Conservation (phyloP, 2,888 invertebrate genomes). For the Trissonchulus latispiculum region DNA sequence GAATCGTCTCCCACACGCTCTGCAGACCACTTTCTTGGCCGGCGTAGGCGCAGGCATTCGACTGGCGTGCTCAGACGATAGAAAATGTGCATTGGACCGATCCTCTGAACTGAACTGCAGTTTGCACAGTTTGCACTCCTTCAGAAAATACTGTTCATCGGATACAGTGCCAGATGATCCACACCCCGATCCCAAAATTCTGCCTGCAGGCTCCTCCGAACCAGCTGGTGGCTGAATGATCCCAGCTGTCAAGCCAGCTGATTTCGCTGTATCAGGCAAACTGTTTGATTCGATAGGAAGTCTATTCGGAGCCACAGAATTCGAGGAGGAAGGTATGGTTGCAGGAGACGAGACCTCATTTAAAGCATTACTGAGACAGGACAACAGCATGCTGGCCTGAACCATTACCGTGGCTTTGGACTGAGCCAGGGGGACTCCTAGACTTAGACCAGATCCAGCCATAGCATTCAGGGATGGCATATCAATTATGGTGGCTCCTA, state of each 20-base stretch:
- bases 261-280: no score
- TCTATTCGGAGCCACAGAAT: no score
- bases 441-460: background rate
- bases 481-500: background rate
- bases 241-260: background rate
- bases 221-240: no score
- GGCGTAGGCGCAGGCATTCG: background rate
- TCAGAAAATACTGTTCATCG: no score
- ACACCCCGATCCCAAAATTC: no score
- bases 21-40: no score
- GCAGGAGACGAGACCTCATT: background rate
- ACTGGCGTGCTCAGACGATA: constrained; percentile 36
- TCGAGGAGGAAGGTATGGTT: no score
- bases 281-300: no score
- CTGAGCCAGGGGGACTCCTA: background rate
- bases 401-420: background rate
- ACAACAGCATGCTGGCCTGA: background rate
- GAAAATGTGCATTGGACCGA: constrained; percentile 34
- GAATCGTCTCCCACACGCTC: no score
- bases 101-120: constrained; percentile 27
- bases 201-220: no score
- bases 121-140: constrained; percentile 32
- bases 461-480: background rate
- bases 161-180: no score
- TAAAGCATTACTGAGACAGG: background rate